phyloP scores from a whole-genome alignment of 2,113 vertebrate species.

The Capra hircus region DNA sequence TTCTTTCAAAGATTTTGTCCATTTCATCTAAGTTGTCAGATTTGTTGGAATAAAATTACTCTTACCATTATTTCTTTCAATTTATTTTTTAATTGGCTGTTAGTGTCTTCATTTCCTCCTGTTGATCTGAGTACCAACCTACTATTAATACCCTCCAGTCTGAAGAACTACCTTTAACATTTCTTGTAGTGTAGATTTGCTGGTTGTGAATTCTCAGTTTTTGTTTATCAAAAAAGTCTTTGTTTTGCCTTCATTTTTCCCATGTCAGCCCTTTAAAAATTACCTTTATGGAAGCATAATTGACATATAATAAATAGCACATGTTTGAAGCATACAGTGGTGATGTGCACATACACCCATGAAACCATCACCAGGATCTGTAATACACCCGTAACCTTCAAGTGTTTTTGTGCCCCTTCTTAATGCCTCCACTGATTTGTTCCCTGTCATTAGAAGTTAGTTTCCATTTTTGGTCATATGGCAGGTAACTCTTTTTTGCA shows the following conservation, averaged over 20 bases:
- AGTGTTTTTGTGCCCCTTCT: neutral
- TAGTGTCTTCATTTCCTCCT: neutral
- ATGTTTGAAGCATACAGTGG: neutral
- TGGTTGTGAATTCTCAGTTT: neutral
- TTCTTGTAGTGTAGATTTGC: neutral
- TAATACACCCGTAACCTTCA: no score
- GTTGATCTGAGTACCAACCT: neutral
- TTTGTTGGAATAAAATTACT: neutral
- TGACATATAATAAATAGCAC: neutral
- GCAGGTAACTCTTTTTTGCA: neutral
- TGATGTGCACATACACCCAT: accelerated
- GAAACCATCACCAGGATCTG: neutral
- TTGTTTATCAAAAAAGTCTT: neutral
- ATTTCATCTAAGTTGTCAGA: neutral
- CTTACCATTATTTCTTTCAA: neutral
- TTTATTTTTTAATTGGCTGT: neutral
- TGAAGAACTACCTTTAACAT: neutral
- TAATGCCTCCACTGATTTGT: neutral
- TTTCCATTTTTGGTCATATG: neutral
- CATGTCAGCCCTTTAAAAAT: neutral
- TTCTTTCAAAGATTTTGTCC: neutral
- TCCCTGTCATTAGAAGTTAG: neutral
- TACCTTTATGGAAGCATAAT: neutral
- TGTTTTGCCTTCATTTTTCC: neutral
- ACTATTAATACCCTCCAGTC: no score